phyloP scores from a whole-genome alignment of 2,888 invertebrate genomes.

The Hirtodrosophila cameraria region DNA sequence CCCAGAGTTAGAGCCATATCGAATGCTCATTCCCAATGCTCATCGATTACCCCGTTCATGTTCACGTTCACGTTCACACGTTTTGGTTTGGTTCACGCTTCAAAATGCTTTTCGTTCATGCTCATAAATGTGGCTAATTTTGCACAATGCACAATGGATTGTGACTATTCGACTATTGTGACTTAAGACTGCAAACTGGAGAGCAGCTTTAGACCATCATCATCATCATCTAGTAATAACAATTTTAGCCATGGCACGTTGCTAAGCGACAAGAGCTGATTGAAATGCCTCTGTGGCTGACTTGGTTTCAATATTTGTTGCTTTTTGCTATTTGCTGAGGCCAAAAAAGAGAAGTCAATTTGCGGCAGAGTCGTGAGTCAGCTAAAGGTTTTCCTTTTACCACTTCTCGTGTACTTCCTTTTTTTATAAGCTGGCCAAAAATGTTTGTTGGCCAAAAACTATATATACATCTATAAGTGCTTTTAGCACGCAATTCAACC shows the following conservation, averaged over 20 bases:
- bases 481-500: conserved; percentile 64
- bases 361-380: conserved; percentile 74
- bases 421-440: conserved; percentile 48
- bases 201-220: conserved; percentile 9
- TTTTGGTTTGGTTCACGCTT: conserved; percentile 40
- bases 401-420: conserved; percentile 5
- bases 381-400: conserved; percentile 42
- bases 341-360: conserved; percentile 55
- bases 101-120: conserved; percentile 44
- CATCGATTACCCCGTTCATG: conserved; percentile 77
- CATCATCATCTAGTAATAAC: conserved; percentile 23
- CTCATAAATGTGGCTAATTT: conserved; percentile 76
- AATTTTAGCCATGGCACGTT: conserved; percentile 67
- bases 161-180: conserved; percentile 13
- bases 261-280: conserved; percentile 57
- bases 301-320: conserved; percentile 48
- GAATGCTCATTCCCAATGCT: conserved; percentile 41
- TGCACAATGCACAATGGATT: conserved; percentile 53
- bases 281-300: conserved; percentile 66
- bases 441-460: conserved; percentile 31
- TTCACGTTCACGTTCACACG: conserved; percentile 79
- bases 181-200: no score
- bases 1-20: conserved; percentile 24
- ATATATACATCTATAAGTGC: conserved; percentile 61
- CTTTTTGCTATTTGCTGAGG: conserved; percentile 2